Evolutionary conservation across 2,888 invertebrate genomes (phyloP).

Genomic region (Acronicta psi): DNA sequence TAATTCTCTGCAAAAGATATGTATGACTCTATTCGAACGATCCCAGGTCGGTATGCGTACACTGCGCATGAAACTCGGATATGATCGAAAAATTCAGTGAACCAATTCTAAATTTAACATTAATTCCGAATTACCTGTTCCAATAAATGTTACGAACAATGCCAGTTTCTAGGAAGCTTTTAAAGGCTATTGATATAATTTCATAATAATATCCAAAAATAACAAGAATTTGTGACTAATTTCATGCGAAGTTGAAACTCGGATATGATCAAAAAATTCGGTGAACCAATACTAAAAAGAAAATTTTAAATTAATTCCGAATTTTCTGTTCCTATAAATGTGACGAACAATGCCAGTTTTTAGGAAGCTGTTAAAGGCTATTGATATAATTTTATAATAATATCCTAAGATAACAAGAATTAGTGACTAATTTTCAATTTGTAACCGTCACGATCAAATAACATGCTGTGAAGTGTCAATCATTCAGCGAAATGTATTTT

Average conservation of each 20-base stretch:
- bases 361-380: too few species aligned
- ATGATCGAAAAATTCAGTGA: background rate
- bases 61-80: constrained; percentile 34
- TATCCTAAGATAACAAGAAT: too few species aligned
- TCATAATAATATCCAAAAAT: too few species aligned
- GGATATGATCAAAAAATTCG: background rate
- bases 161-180: too few species aligned
- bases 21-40: constrained; percentile 68
- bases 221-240: constrained; percentile 2
- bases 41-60: constrained; percentile 49
- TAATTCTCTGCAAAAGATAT: constrained; percentile 70
- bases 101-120: background rate
- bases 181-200: too few species aligned
- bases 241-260: constrained; percentile 37
- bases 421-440: constrained; percentile 28
- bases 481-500: constrained; percentile 26
- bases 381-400: too few species aligned
- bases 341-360: too few species aligned
- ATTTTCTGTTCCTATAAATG: too few species aligned
- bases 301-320: too few species aligned
- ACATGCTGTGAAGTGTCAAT: constrained; percentile 38
- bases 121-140: too few species aligned
- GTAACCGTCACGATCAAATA: constrained; percentile 27
- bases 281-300: too few species aligned
- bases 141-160: too few species aligned